Conservation (phyloP, 1,140 invertebrate genomes). For the Mylabris phalerata region DNA sequence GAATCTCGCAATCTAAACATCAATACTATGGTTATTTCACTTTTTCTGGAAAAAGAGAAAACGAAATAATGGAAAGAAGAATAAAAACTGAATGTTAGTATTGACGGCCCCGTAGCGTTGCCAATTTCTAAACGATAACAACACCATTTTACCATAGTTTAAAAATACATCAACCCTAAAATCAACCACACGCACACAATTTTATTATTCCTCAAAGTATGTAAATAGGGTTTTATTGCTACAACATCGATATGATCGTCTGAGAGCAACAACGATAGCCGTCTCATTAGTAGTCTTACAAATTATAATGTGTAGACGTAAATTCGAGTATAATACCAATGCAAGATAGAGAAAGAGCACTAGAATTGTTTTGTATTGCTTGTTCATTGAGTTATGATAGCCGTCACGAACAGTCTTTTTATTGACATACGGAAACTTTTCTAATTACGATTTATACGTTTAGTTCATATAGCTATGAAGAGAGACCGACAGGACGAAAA, state of each 20-base stretch:
- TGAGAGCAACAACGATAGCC: constrained; percentile 21
- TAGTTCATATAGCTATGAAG: constrained; percentile 1
- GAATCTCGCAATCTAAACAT: constrained; percentile 26
- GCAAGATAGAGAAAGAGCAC: too few relatives aligned
- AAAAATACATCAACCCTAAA: constrained; percentile 21
- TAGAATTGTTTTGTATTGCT: constrained; percentile 8
- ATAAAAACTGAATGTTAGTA: not conserved
- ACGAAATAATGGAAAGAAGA: not conserved
- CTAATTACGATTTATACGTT: constrained; percentile 28
- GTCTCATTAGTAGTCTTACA: constrained; percentile 27
- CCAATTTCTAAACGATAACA: constrained; percentile 16
- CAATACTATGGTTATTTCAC: constrained; percentile 20
- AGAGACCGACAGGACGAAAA: not conserved
- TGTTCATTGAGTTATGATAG: constrained; percentile 24
- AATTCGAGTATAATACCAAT: too few relatives aligned
- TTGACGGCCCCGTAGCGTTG: not conserved
- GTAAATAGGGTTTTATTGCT: constrained; percentile 29
- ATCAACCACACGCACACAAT: constrained; percentile 23
- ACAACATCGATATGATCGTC: constrained; percentile 28
- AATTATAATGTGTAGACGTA: constrained; percentile 17
- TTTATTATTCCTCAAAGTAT: constrained; percentile 16
- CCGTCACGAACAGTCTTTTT: constrained; percentile 28
- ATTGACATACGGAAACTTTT: constrained; percentile 35
- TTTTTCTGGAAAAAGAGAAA: not conserved
- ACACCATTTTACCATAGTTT: constrained; percentile 10